These are phyloP conservation scores for Sipha maydis DNA, from an alignment of 2,888 invertebrate genomes.

Conservation along the genomic window DNA sequence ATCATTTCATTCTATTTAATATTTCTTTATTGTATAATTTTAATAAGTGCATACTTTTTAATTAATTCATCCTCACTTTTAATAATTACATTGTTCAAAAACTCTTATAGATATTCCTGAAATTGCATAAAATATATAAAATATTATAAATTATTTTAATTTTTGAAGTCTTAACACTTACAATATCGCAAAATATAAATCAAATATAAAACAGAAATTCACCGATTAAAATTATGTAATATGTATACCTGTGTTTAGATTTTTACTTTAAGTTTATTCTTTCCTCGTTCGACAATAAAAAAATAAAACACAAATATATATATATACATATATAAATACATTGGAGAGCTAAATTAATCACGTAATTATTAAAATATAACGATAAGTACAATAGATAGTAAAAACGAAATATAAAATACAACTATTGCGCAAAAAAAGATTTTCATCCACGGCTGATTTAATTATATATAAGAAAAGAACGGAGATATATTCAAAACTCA, in stretches of 20 bases:
- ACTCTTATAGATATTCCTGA: not conserved
- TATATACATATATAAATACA: not conserved
- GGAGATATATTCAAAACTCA: not conserved
- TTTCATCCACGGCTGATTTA: not conserved
- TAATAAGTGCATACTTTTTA: not conserved
- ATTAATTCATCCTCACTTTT: not conserved
- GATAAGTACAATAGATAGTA: not conserved
- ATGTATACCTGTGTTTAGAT: not conserved
- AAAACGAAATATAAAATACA: not conserved
- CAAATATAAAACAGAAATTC: not conserved
- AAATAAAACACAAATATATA: not conserved
- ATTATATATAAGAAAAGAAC: not conserved
- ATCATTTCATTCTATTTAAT: not conserved
- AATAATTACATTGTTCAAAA: not conserved
- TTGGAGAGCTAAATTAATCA: not conserved
- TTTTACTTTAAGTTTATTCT: not conserved
- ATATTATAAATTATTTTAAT: not conserved
- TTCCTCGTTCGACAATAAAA: not conserved
- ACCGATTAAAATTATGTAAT: no score
- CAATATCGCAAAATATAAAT: not conserved
- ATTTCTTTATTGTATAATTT: not conserved
- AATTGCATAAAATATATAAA: not conserved
- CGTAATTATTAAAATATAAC: not conserved
- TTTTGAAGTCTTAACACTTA: not conserved
- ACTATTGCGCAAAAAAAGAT: not conserved